Evolutionary conservation across 2,888 invertebrate species (phyloP).

Genomic region (Phanerotoma sp.): DNA sequence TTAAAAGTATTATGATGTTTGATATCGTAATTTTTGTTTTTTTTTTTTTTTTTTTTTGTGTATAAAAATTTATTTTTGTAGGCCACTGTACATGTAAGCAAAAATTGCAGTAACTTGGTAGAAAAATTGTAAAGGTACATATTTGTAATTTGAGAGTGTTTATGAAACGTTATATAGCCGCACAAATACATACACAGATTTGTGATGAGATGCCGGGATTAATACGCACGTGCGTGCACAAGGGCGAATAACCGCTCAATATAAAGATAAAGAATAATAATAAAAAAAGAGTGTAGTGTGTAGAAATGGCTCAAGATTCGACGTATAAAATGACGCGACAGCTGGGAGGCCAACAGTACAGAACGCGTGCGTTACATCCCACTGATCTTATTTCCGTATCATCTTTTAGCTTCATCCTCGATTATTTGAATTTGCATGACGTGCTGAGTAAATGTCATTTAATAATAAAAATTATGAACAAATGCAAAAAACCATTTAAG

Average conservation of each 20-base stretch:
- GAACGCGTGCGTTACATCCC: conserved; percentile 20
- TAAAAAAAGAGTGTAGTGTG: conserved; percentile 2
- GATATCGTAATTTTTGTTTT: no score
- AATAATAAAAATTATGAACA: not conserved
- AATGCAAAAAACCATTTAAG: not conserved
- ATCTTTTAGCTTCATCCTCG: conserved; percentile 7
- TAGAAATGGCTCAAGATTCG: conserved; percentile 23
- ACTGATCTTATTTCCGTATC: conserved; percentile 22
- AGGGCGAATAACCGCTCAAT: conserved; percentile 9
- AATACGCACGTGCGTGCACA: conserved; percentile 17
- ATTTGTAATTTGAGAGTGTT: conserved; percentile 37
- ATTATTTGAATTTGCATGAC: not conserved
- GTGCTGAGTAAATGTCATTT: not conserved
- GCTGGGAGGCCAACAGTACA: conserved; percentile 40
- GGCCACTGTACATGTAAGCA: no score
- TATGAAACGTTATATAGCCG: conserved; percentile 38
- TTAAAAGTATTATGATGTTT: no score
- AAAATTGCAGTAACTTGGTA: not conserved
- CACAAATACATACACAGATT: conserved; percentile 7
- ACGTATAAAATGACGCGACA: conserved; percentile 47
- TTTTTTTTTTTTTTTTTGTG: no score
- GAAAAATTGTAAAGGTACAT: not conserved
- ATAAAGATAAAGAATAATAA: not conserved
- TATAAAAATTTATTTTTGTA: no score
- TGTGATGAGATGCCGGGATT: conserved; percentile 13